These are phyloP conservation scores for Lasioglossum marginatum DNA, from an alignment of 2,888 invertebrate species.

Conservation along the genomic window DNA sequence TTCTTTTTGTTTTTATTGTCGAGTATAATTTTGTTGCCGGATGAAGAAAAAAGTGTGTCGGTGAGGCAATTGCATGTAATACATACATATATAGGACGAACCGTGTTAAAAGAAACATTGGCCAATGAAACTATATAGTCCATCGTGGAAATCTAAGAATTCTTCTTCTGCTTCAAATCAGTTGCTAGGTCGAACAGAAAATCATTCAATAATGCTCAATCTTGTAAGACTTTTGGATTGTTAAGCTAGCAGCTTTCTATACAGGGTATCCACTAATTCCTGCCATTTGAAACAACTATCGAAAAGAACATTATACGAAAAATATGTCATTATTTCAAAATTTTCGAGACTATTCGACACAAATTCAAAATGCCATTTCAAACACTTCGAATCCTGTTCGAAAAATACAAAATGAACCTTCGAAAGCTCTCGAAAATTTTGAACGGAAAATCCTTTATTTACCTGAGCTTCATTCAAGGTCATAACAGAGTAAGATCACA, in stretches of 20 bases:
- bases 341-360: neutral
- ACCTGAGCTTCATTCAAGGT: neutral
- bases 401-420: too few species aligned
- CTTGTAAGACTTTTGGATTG: neutral
- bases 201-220: neutral
- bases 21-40: conserved; percentile 55
- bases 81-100: conserved; percentile 45
- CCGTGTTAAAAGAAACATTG: conserved; percentile 45
- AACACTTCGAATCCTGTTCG: neutral
- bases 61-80: conserved; percentile 65
- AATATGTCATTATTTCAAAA: neutral
- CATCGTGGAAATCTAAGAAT: conserved; percentile 61
- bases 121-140: conserved; percentile 6
- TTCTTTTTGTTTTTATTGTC: conserved; percentile 73
- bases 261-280: neutral
- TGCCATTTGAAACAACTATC: neutral
- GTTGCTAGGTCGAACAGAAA: conserved; percentile 36
- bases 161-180: conserved; percentile 72
- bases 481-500: neutral
- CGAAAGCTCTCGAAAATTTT: too few species aligned
- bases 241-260: neutral
- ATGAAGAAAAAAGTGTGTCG: conserved; percentile 30
- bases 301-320: neutral
- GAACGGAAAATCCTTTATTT: too few species aligned
- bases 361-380: neutral